These are phyloP conservation scores for Gambusia yucatana DNA, from an alignment of 2,797 vertebrate species.

Conservation along the genomic window DNA sequence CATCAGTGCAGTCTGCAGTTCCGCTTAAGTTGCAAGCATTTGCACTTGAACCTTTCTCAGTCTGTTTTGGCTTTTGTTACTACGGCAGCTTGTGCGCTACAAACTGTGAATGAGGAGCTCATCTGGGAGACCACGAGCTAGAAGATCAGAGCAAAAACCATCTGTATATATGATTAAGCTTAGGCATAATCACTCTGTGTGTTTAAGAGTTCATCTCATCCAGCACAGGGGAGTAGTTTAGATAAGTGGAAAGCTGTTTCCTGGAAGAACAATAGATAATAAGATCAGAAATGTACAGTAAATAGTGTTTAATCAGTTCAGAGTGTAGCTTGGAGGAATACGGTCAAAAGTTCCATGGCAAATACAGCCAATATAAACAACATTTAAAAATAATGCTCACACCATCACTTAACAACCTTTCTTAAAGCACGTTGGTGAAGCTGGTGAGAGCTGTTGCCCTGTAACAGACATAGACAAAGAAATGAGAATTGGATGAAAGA, in stretches of 20 bases:
- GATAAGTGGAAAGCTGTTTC: constrained; percentile 49
- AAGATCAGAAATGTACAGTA: constrained; percentile 54
- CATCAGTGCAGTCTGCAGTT: constrained; percentile 6
- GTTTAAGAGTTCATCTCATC: constrained; percentile 62
- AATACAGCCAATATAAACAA: constrained; percentile 52
- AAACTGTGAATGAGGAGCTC: constrained; percentile 57
- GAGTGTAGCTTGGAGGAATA: constrained; percentile 45
- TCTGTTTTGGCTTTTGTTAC: constrained; percentile 46
- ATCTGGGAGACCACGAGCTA: constrained; percentile 48
- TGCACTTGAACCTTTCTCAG: constrained; percentile 13
- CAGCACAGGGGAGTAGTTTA: constrained; percentile 41
- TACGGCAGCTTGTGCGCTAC: constrained; percentile 36
- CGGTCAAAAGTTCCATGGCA: constrained; percentile 47
- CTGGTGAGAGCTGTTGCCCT: constrained; percentile 24
- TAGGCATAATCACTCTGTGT: constrained; percentile 64
- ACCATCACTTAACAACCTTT: constrained; percentile 40
- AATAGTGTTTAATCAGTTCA: constrained; percentile 63
- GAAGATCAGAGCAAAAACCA: constrained; percentile 67
- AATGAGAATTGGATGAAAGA: constrained; percentile 60
- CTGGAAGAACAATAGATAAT: constrained; percentile 67
- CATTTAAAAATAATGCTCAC: constrained; percentile 35
- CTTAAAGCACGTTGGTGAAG: constrained; percentile 39
- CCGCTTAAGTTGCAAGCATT: constrained; percentile 22
- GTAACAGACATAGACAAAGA: constrained; percentile 57
- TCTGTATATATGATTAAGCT: constrained; percentile 71